A percentile compares a stretch with the other conserved stretches of the same genome.
These are phyloP conservation scores for Apoda limacodes DNA, from an alignment of 2,888 invertebrate genomes.

Conservation along the genomic window DNA sequence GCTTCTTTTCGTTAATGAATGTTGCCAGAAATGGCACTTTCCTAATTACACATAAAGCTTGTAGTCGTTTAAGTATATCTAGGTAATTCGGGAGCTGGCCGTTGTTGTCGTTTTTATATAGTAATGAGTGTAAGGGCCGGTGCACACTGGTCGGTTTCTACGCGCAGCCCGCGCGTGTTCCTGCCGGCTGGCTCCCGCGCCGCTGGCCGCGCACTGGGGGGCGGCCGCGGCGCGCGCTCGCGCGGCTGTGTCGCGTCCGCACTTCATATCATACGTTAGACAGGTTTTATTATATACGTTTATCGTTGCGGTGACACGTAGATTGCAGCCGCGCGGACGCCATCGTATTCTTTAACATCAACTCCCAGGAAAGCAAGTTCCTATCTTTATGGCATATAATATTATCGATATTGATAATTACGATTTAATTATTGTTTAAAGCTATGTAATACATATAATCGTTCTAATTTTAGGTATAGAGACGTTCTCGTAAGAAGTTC, in stretches of 20 bases:
- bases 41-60: conserved; percentile 68
- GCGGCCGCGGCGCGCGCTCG: conserved; percentile 56
- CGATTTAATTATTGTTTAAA: conserved; percentile 72
- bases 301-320: conserved; percentile 56
- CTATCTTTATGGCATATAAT: conserved; percentile 73
- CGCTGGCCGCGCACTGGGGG: conserved; percentile 64
- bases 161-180: conserved; percentile 18
- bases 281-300: conserved; percentile 68
- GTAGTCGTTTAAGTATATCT: conserved; percentile 62
- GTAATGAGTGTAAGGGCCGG: conserved; percentile 20
- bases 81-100: conserved; percentile 55
- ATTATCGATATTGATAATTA: conserved; percentile 72
- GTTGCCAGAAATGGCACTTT: conserved; percentile 55
- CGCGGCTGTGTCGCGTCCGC: conserved; percentile 46
- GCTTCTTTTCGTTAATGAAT: conserved; percentile 66
- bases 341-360: conserved; percentile 53
- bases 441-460: conserved; percentile 73
- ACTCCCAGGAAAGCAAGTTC: conserved; percentile 72
- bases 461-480: conserved; percentile 71
- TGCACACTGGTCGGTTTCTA: conserved; percentile 17
- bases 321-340: conserved; percentile 56
- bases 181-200: conserved; percentile 39
- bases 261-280: conserved; percentile 69
- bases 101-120: conserved; percentile 35
- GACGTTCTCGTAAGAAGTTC: conserved; percentile 72